These are phyloP conservation scores for Globia sparganii DNA, from an alignment of 2,888 invertebrate species.

Conservation along the genomic window DNA sequence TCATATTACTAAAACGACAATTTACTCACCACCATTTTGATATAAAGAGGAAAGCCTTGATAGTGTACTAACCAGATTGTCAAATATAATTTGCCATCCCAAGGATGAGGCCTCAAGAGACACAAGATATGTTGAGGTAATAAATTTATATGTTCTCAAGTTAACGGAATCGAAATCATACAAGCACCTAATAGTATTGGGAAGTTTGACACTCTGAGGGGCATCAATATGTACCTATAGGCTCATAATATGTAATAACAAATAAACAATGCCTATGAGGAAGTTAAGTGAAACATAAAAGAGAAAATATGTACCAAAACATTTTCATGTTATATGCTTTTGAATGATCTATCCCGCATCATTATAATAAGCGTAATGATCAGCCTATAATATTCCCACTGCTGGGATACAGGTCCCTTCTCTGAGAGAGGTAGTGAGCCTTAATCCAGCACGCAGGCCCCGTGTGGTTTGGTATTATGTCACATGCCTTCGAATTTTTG, in stretches of 20 bases:
- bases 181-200: background rate
- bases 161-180: slow-evolving; percentile 18
- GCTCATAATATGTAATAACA: background rate
- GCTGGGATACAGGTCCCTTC: background rate
- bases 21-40: background rate
- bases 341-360: background rate
- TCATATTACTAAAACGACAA: background rate
- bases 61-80: slow-evolving; percentile 1
- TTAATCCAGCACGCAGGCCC: background rate
- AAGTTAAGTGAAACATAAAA: background rate
- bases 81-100: slow-evolving; percentile 4
- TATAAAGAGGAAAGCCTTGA: background rate
- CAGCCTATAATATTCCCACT: background rate
- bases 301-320: background rate
- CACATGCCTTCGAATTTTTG: background rate
- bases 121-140: slow-evolving; percentile 14
- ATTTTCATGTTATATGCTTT: background rate
- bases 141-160: slow-evolving; percentile 16
- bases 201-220: background rate
- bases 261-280: background rate
- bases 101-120: slow-evolving; percentile 23
- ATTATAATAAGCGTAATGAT: too few relatives aligned
- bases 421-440: background rate
- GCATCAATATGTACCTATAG: background rate
- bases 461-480: background rate